Base-by-base conservation (phyloP, 2,113 vertebrate genomes). In the Poeciliopsis occidentalis region DNA sequence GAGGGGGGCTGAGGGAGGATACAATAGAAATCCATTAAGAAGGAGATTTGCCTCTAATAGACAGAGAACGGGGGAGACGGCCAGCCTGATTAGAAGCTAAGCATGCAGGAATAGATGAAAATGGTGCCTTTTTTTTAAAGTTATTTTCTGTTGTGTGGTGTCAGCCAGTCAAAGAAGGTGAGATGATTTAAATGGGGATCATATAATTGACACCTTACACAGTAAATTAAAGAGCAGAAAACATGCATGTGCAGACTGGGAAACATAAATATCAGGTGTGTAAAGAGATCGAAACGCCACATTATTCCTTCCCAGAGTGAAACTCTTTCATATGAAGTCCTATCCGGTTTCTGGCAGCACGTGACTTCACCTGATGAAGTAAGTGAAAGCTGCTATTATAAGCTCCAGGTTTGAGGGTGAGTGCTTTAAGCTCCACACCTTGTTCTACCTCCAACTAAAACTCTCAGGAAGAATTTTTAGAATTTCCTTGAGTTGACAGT, bases 1-100 rank as follows among this genome's bases (percentile, higher is more conserved):
- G 92, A 94, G 88, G 94, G 94, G 69, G 86, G 93, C 92, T 2
- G 69, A 93, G 62, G 88, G 78, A 87, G 89, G 84, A 87, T 92
- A 94, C 93, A 94, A 94, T 94, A 91, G 93, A 92, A 93, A 91
- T 91, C 92, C 92, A 95, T 96, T 94, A 93, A 90, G 94, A 91
- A 84, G 85, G 91, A 93, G 93, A 91, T 93, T 93, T 93, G 92
- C 93, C 93, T 94, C 94, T 90, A 85, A 92, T 90, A 88, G 91
- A 91, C 83, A 82, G 86, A 85, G 87, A 91, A 87, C 79, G 80
- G 75, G 69, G 88, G 65, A 85, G 80, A 78, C 62, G 78, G 86
- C 80, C 83, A 83, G 76, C 81, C 75, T 78, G 82, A 89, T 85
- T 86, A 82, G 78, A 74, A 84, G 76, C 69, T 70, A 89, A 81